Evolutionary conservation across 2,113 vertebrate genomes (phyloP), one percentile per base, ranked within the genome.

Genomic region (Gorsachius goisagi): DNA sequence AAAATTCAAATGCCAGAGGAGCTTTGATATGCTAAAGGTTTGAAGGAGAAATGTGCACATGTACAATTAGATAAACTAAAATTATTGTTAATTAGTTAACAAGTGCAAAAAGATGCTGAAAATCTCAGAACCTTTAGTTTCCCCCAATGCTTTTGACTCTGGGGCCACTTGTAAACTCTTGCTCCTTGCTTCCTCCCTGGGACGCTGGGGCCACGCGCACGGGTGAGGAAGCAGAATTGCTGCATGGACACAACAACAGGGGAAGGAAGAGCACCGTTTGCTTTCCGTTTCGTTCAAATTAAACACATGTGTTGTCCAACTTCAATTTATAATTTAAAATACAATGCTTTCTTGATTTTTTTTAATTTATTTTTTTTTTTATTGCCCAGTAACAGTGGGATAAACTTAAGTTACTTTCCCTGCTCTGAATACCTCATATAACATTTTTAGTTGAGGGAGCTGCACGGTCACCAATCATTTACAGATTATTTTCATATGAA

Each of bases 121-220:
- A 18, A 55, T 44, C 26, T 52, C 30, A 18, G 41, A 56, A 35
- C 9, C 44, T 53, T 53, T 22, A 8, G 15, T 47, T 90, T 71
- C 14, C 11, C 14, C 11, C 11, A 6, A 0, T 56, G 47, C 30
- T 56, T 77, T 62, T 49, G 49, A 5, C 60, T 56, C 15, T 50
- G 76, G 23, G 30, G 19, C 37, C 15, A 9, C n/a, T 18, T 23
- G 24, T 30, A 22, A 44, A 10, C 13, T n/a, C 27, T 13, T 66
- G 1, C 52, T 68, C 33, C 12, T 47, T 20, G 12, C 62, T 32
- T 44, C 33, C 6, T 67, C 33, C 26, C 11, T 7, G 47, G 39
- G 60, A 7, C 18, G 15, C n/a, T 6, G 28, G 11, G 68, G 17
- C 35, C 41, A 17, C 1, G 7, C 7, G 8, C 6, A 9, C 0